Evolutionary conservation across 2,888 invertebrate species (phyloP).

Genomic region (Sialis fuliginosa): DNA sequence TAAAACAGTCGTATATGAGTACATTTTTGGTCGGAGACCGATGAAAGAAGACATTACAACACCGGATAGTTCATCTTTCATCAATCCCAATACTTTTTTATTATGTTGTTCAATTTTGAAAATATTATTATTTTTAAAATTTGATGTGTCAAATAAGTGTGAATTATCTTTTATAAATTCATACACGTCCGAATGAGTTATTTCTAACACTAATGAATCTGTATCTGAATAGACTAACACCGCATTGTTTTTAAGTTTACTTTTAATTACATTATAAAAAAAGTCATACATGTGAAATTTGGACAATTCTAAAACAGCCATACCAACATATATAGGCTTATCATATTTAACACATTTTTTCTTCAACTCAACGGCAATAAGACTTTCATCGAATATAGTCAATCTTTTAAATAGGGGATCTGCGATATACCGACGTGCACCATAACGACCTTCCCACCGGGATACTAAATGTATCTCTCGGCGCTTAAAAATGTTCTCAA

Average conservation of each 20-base stretch:
- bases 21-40: conserved; percentile 9
- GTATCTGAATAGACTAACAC: conserved; percentile 16
- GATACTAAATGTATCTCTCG: conserved; percentile 17
- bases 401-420: conserved; percentile 17
- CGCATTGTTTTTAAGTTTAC: conserved; percentile 13
- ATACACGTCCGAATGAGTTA: conserved; percentile 19
- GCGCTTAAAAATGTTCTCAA: conserved; percentile 22
- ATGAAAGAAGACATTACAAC: conserved; percentile 5
- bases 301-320: conserved; percentile 20
- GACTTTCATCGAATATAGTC: conserved; percentile 17
- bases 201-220: conserved; percentile 15
- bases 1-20: not conserved
- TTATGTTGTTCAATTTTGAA: conserved; percentile 11
- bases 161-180: conserved; percentile 13
- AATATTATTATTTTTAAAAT: conserved; percentile 13
- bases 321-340: conserved; percentile 23
- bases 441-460: conserved; percentile 15
- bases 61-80: conserved; percentile 8
- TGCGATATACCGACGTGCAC: conserved; percentile 16
- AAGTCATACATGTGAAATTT: conserved; percentile 23
- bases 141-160: conserved; percentile 17
- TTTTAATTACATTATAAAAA: conserved; percentile 17
- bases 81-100: conserved; percentile 9
- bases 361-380: conserved; percentile 19
- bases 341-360: conserved; percentile 14